Conservation (phyloP, 2,113 vertebrate species). For the Nesogale talazaci region DNA sequence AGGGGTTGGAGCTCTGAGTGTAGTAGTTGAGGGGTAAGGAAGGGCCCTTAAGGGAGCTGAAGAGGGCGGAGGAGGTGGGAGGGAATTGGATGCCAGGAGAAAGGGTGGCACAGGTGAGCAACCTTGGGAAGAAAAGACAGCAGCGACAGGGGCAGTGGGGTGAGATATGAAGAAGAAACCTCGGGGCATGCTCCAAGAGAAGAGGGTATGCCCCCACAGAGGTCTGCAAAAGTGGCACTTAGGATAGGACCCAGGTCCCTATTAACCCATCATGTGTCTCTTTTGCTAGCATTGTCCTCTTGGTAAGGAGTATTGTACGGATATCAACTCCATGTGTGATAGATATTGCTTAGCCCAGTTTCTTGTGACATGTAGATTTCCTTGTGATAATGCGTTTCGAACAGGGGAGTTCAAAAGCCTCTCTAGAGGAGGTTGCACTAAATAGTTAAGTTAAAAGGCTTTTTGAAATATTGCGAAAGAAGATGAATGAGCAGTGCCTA, state of each 20-base stretch:
- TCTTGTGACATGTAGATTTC: constrained; percentile 55
- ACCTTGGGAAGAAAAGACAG: neutral
- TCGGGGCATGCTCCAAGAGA: neutral
- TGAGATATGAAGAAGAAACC: neutral
- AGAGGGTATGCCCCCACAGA: neutral
- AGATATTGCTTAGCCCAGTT: constrained; percentile 52
- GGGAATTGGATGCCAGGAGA: neutral
- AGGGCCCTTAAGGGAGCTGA: neutral
- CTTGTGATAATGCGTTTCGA: constrained; percentile 57
- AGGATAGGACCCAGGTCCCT: neutral
- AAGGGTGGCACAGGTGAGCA: neutral
- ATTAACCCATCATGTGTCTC: constrained; percentile 35
- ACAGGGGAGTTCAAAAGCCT: constrained; percentile 39
- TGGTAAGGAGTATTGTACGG: constrained; percentile 39
- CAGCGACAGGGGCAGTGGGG: neutral
- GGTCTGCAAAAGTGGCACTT: neutral
- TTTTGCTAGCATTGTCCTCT: constrained; percentile 41
- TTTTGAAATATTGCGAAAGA: constrained; percentile 80
- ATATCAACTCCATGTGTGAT: neutral
- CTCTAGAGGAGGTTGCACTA: constrained; percentile 41
- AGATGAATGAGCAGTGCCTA: constrained; percentile 50
- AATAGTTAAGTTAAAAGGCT: constrained; percentile 78
- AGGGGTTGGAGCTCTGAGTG: constrained; percentile 6
- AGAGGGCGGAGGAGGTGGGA: constrained; percentile 18
- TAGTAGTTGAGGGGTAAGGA: constrained; percentile 22